A percentile compares a stretch with the other conserved stretches of the same genome.
Conservation (phyloP, 2,797 vertebrate species). For the Phrynocephalus forsythii region DNA sequence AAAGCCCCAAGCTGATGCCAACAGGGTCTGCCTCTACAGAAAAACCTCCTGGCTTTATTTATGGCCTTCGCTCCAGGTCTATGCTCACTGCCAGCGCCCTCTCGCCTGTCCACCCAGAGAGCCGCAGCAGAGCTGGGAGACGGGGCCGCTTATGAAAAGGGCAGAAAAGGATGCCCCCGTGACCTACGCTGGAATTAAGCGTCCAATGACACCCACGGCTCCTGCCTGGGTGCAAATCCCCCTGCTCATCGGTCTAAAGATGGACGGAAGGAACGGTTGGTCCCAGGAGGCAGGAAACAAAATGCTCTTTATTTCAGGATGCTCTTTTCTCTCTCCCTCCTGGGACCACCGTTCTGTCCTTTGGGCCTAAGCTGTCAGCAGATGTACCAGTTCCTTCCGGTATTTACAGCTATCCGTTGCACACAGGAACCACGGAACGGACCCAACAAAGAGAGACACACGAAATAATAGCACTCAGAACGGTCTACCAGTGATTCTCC, state of each 20-base stretch:
- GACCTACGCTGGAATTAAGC: slow-evolving; percentile 44
- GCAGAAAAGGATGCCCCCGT: slow-evolving; percentile 23
- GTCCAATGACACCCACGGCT: slow-evolving; percentile 59
- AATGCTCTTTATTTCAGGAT: too few relatives aligned
- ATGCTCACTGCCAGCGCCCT: not conserved
- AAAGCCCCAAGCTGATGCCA: not conserved
- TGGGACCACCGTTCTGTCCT: too few relatives aligned
- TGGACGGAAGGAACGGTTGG: too few relatives aligned
- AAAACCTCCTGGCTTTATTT: slow-evolving; percentile 6
- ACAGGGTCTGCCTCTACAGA: not conserved
- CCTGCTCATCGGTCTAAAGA: not conserved
- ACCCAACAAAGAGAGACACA: slow-evolving; percentile 18
- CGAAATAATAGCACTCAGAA: not conserved
- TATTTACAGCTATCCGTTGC: slow-evolving; percentile 62
- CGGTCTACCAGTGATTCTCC: too few relatives aligned
- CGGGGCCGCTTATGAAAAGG: not conserved
- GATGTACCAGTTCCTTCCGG: too few relatives aligned
- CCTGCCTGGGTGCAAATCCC: slow-evolving; percentile 60
- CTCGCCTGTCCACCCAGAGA: not conserved
- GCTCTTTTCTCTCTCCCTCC: too few relatives aligned
- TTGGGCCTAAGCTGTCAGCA: too few relatives aligned
- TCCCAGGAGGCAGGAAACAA: too few relatives aligned
- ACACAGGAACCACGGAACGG: slow-evolving; percentile 44
- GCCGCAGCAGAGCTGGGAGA: not conserved
- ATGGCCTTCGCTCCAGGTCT: not conserved